Base-by-base conservation (phyloP, 2,797 vertebrate species). In the Takifugu ocellatus region DNA sequence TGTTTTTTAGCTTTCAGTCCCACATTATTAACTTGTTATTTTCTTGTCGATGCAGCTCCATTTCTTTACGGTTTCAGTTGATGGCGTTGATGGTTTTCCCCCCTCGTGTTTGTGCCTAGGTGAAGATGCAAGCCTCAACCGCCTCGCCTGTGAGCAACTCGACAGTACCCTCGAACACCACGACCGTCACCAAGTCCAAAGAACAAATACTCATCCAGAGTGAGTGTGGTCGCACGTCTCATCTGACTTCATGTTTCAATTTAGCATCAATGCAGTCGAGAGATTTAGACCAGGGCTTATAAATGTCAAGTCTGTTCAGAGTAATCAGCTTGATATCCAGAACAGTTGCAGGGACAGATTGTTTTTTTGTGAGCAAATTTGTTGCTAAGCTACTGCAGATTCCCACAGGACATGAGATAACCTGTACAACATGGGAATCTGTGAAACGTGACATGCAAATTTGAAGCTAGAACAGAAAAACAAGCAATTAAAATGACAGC, bases 151-250 rank as follows among this genome's bases (percentile, higher is more conserved):
- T 75, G 75, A 90, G 73, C 29, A 85, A 74, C 61, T 87, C 87
- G 25, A 73, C 87, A 43, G n/a, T 62, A 55, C 56, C 80, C 2
- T 17, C 66, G 26, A 94, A 94, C 51, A 83, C 84, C 27, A 83
- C 81, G 5, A 51, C 68, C 56, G 81, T 90, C 66, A 92, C 92
- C 2, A 93, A 92, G 77, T 91, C 92, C 46, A 87, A 70, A 71
- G 91, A 96, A 70, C 93, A 95, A 84, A 91, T 91, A 50, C 93
- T 98, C 56, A 96, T 94, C 58, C 95, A 97, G 78, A 98, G 97
- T 99, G 44, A 46, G 59, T 50, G 49, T 42, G 26, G 47, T 44
- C 50, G n/a, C 50, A 26, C 31, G 25, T 63, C 49, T 56, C 21
- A 39, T 9, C 29, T 21, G n/a, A 25, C 9, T 31, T 26, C 17